Base-by-base conservation (phyloP, 1,140 invertebrate genomes). In the Drosophila willistoni region DNA sequence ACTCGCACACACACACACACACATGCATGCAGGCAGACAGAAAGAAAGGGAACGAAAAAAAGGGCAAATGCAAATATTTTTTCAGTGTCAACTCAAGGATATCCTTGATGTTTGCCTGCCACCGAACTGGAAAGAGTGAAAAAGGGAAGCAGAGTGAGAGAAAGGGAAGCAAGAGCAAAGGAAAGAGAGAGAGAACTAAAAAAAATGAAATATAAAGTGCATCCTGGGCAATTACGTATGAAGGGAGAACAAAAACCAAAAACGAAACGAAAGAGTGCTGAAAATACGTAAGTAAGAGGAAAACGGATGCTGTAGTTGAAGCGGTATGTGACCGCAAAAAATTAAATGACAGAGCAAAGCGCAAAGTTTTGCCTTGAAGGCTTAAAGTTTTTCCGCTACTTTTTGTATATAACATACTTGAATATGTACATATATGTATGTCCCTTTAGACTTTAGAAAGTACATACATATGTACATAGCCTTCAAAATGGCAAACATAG, bases 71-170 rank as follows among this genome's bases (percentile, higher is more conserved):
- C 47, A 86, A 86, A 86, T 86, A 87, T 86, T 86, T 86, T 79
- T 79, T 77, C 83, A 87, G 76, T 77, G 83, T 65, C 83, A 86
- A 83, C 82, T 86, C 83, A 87, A 86, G 82, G 82, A 87, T 86
- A 82, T 86, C 82, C 82, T 82, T 86, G 75, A 72, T 85, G 81
- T 81, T 85, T 85, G 81, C 77, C 61, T 51, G 44, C 9, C 60
- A 83, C 59, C 65, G 42, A 71, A 29, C 70, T 19, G 44, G 17
- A 51, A 51, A 44, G 34, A 19, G 9, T 3, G 2, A 2, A 2
- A 10, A 3, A 12, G 19, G 0, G 1, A 6, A 7, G 29, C 29
- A 29, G 9, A 2, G 7, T 2, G 14, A 19, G 17, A 10, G 17
- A 19, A n/a, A n/a, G 2, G 2, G 19, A 2, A 29, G 5, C 5